Conservation (phyloP, 2,113 vertebrate species). For the Oncorhynchus tshawytscha region DNA sequence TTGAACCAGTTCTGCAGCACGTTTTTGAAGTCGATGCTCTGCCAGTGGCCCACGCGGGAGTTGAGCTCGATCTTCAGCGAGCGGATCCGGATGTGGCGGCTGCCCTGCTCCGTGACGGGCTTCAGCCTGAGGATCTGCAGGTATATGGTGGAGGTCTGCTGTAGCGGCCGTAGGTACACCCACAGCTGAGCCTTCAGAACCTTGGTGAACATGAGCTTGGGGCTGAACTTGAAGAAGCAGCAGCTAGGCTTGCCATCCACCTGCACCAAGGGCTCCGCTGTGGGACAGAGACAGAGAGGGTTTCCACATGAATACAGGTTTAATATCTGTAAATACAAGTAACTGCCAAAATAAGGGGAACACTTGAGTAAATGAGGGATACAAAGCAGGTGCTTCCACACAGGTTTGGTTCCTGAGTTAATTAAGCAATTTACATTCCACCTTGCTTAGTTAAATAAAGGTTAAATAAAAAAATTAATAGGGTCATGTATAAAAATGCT, state of each 20-base stretch:
- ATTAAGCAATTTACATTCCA: no score
- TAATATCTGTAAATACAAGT: background rate
- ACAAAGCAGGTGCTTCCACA: no score
- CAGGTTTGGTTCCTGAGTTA: no score
- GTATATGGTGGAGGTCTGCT: conserved; percentile 93
- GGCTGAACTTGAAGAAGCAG: conserved; percentile 99
- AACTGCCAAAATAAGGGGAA: no score
- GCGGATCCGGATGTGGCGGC: conserved; percentile 93
- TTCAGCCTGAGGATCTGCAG: conserved; percentile 95
- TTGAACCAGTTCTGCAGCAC: conserved; percentile 99
- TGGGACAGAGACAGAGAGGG: conserved; percentile 49
- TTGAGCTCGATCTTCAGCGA: conserved; percentile 96
- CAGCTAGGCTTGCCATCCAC: conserved; percentile 93
- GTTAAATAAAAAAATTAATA: no score
- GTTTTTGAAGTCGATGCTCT: conserved; percentile 99
- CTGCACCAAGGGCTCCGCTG: conserved; percentile 93
- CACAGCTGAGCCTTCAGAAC: conserved; percentile 97
- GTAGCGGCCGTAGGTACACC: conserved; percentile 93
- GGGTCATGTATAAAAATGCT: no score
- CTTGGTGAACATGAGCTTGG: conserved; percentile 98
- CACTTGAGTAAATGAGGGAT: no score
- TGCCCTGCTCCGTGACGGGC: conserved; percentile 90
- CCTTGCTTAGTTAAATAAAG: no score
- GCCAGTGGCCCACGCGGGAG: conserved; percentile 92
- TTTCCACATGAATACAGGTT: background rate